These are phyloP conservation scores for Acrossocheilus fasciatus DNA, from an alignment of 2,797 vertebrate genomes.

Conservation along the genomic window DNA sequence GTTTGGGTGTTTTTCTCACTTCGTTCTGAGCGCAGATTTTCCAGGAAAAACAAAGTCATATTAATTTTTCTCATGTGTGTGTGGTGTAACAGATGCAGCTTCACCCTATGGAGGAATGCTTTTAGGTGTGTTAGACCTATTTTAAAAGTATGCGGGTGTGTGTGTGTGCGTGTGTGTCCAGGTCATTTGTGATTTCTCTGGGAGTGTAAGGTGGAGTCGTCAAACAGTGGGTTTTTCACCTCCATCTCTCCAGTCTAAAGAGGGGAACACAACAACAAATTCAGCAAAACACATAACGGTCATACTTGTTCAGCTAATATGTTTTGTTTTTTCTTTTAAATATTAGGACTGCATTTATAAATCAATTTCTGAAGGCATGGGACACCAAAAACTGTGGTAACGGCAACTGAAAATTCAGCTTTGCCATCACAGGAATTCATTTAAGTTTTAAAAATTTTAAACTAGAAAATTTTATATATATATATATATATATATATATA, in stretches of 20 bases:
- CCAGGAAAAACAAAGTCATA: not conserved
- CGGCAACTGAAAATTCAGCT: too few relatives aligned
- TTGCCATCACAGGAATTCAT: too few relatives aligned
- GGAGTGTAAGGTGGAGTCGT: conserved; percentile 83
- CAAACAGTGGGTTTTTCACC: conserved; percentile 95
- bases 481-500: too few relatives aligned
- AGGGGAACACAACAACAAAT: not conserved
- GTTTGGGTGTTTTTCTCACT: not conserved
- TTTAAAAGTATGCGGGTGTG: conserved; percentile 12
- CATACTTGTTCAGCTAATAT: too few relatives aligned
- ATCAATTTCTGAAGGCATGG: too few relatives aligned
- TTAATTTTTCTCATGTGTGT: not conserved
- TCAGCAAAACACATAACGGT: not conserved
- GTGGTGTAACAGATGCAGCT: not conserved
- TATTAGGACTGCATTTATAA: too few relatives aligned
- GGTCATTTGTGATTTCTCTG: conserved; percentile 80
- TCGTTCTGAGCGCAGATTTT: conserved; percentile 37
- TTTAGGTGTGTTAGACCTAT: conserved; percentile 11
- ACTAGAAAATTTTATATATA: too few relatives aligned
- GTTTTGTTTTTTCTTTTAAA: too few relatives aligned
- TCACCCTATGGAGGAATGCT: not conserved
- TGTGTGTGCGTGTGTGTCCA: conserved; percentile 37
- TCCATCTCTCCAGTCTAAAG: conserved; percentile 97
- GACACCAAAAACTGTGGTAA: too few relatives aligned
- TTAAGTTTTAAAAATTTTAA: too few relatives aligned